Percentiles rank a stretch among this genome's conserved stretches.
Evolutionary conservation across 2,888 invertebrate species (phyloP).

Genomic region (Autographa gamma): DNA sequence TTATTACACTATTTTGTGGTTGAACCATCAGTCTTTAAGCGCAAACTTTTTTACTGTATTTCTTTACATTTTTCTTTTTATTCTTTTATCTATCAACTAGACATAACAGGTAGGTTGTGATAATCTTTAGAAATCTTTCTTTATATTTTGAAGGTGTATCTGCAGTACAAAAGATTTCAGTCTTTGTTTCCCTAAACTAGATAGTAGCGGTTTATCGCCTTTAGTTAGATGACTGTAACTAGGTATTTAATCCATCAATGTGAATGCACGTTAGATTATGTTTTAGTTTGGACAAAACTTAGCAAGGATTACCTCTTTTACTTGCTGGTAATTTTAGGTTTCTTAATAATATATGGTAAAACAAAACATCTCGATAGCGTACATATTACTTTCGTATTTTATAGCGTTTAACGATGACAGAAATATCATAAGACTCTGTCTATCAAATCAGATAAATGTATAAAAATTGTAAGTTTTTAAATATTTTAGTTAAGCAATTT

Average conservation of each 20-base stretch:
- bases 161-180: constrained; percentile 58
- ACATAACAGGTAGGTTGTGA: constrained; percentile 24
- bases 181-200: constrained; percentile 62
- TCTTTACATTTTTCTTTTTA: constrained; percentile 7
- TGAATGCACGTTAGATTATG: constrained; percentile 74
- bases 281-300: constrained; percentile 61
- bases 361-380: too few species aligned
- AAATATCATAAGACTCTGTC: too few species aligned
- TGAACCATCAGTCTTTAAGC: too few species aligned
- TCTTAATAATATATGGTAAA: too few species aligned
- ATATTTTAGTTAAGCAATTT: too few species aligned
- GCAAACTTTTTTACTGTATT: not conserved
- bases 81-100: constrained; percentile 3
- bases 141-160: constrained; percentile 44
- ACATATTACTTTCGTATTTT: too few species aligned
- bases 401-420: too few species aligned
- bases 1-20: too few species aligned
- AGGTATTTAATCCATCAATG: constrained; percentile 76
- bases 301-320: constrained; percentile 9
- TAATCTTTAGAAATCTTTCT: constrained; percentile 1
- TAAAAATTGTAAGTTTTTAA: too few species aligned
- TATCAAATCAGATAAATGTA: too few species aligned
- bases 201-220: constrained; percentile 73
- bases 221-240: constrained; percentile 81
- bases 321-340: too few species aligned